phyloP scores from a whole-genome alignment of 1,140 invertebrate genomes.

The Trachymyrmex septentrionalis region DNA sequence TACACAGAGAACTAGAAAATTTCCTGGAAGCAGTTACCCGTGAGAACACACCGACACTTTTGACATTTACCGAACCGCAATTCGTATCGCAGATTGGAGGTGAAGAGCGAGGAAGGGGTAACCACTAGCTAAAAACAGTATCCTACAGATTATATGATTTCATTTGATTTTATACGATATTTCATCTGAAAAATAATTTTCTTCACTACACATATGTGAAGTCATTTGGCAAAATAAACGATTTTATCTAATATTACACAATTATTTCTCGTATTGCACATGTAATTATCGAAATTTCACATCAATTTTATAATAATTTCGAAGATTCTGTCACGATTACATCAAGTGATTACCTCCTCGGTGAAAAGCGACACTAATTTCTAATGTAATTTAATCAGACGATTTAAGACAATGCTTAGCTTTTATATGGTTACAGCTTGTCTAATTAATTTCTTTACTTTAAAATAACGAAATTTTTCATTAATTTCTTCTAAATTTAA shows the following conservation, averaged over 20 bases:
- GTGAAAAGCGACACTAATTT: neutral
- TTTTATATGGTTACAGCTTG: neutral
- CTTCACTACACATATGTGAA: too few relatives aligned
- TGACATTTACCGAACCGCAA: neutral
- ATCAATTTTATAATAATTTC: too few relatives aligned
- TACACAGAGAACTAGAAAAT: constrained; percentile 17
- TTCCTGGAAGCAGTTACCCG: constrained; percentile 28
- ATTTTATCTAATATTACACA: too few relatives aligned
- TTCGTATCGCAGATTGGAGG: neutral
- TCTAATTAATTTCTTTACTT: neutral
- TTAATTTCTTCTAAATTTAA: neutral
- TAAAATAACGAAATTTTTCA: neutral
- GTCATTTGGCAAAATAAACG: too few relatives aligned
- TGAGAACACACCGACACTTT: constrained; percentile 48
- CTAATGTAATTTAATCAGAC: neutral
- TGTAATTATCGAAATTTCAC: too few relatives aligned
- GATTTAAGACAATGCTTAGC: neutral
- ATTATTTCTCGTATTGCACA: too few relatives aligned
- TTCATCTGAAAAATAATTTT: too few relatives aligned
- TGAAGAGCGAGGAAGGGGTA: neutral
- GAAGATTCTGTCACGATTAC: too few relatives aligned
- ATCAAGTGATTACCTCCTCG: too few relatives aligned
- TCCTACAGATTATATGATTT: too few relatives aligned
- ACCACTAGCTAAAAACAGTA: too few relatives aligned
- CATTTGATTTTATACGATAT: too few relatives aligned